Percentiles rank a stretch among this genome's conserved stretches.
phyloP scores from a whole-genome alignment of 2,888 invertebrate species.

The Eupithecia insigniata region DNA sequence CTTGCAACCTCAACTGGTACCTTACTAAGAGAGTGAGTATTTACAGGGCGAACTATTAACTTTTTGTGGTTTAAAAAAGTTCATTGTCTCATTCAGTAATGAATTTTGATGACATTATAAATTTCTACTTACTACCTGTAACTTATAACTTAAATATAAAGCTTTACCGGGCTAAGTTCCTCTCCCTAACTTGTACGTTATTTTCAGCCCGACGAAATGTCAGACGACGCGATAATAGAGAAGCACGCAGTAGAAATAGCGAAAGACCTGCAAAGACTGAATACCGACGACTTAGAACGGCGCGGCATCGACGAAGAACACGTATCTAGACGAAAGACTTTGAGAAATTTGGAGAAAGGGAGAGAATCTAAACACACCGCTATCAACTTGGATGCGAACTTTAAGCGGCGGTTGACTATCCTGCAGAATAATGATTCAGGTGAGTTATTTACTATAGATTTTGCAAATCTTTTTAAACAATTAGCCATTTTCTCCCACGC shows the following conservation, averaged over 20 bases:
- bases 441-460: constrained; percentile 46
- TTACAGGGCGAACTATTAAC: too few relatives aligned
- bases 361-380: constrained; percentile 91
- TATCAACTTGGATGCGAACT: constrained; percentile 96
- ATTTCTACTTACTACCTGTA: not conserved
- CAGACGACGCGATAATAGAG: constrained; percentile 92
- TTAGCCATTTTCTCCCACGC: too few relatives aligned
- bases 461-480: too few relatives aligned
- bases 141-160: not conserved
- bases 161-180: not conserved
- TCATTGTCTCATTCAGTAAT: too few relatives aligned
- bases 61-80: too few relatives aligned
- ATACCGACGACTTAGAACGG: constrained; percentile 92
- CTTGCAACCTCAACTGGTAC: constrained; percentile 93
- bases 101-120: too few relatives aligned
- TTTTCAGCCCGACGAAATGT: constrained; percentile 88
- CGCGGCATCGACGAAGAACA: constrained; percentile 88
- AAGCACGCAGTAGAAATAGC: constrained; percentile 96
- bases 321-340: constrained; percentile 91
- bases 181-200: not conserved
- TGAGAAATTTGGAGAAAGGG: constrained; percentile 94
- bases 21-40: constrained; percentile 88
- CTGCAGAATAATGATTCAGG: constrained; percentile 87
- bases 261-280: constrained; percentile 92
- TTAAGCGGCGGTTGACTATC: constrained; percentile 94